Percentiles rank a stretch among this genome's conserved stretches.
These are phyloP conservation scores for Halcyon leucocephala DNA, from an alignment of 2,797 vertebrate genomes.

Conservation along the genomic window DNA sequence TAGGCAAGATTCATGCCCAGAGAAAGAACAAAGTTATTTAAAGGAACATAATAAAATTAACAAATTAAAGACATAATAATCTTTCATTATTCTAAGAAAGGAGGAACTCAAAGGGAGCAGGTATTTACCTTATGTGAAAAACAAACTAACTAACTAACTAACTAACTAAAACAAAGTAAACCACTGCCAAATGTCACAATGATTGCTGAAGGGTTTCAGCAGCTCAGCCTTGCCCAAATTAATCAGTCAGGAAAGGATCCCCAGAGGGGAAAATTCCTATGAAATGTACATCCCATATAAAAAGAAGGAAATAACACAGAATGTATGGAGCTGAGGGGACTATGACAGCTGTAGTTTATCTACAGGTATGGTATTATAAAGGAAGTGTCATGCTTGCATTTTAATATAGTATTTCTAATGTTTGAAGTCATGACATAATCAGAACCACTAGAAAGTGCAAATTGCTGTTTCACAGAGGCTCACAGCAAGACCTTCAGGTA, in stretches of 20 bases:
- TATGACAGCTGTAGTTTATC: neutral
- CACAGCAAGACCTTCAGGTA: neutral
- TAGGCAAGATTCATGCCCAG: neutral
- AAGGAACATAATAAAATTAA: neutral
- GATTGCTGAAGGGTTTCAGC: neutral
- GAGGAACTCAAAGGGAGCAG: neutral
- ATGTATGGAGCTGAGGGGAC: neutral
- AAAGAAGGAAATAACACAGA: neutral
- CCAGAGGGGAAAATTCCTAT: neutral
- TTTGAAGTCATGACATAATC: neutral
- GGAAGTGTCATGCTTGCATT: neutral
- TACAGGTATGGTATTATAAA: neutral
- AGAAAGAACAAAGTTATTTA: neutral
- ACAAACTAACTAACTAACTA: neutral
- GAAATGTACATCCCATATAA: neutral
- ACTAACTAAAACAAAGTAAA: neutral
- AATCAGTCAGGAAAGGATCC: neutral
- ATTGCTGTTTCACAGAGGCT: neutral
- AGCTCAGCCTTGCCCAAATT: neutral
- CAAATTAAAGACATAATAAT: neutral
- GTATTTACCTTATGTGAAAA: neutral
- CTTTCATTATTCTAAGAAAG: neutral
- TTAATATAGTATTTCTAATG: neutral
- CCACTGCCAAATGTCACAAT: neutral
- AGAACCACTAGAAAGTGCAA: neutral